phyloP scores from a whole-genome alignment of 1,140 invertebrate genomes.

The Drosophila insularis region DNA sequence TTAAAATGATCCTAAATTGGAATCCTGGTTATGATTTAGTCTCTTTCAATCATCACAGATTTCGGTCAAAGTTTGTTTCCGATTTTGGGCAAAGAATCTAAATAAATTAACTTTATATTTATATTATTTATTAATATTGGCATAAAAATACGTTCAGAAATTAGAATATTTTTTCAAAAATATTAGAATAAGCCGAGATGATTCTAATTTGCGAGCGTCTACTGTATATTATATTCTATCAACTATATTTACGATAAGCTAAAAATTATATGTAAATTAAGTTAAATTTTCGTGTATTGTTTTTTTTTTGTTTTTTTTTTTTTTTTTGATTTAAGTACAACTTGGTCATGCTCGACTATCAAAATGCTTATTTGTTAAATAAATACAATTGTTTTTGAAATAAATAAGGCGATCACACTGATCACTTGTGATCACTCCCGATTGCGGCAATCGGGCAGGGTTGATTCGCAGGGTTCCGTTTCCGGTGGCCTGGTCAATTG shows the following conservation, averaged over 20 bases:
- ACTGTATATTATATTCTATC: conserved; percentile 3
- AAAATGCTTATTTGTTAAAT: conserved; percentile 42
- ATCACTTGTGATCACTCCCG: conserved; percentile 26
- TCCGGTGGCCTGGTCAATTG: conserved; percentile 85
- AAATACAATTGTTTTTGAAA: conserved; percentile 26
- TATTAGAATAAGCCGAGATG: too few species aligned
- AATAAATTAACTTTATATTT: too few species aligned
- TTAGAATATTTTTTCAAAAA: too few species aligned
- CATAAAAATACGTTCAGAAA: too few species aligned
- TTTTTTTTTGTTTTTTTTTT: conserved; percentile 9
- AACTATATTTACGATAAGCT: conserved; percentile 3
- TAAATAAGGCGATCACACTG: background rate
- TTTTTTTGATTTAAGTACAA: conserved; percentile 15
- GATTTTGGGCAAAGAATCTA: too few species aligned
- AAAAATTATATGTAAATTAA: conserved; percentile 7
- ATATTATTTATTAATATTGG: too few species aligned
- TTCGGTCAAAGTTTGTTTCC: too few species aligned
- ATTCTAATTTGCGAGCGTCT: background rate
- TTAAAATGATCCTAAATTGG: too few species aligned
- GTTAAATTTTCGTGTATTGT: background rate
- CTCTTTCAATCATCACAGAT: too few species aligned
- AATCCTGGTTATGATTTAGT: too few species aligned
- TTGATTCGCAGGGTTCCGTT: conserved; percentile 85
- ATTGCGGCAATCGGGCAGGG: conserved; percentile 84
- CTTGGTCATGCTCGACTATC: conserved; percentile 10